Percentiles rank a stretch among this genome's conserved stretches.
Conservation (phyloP, 2,113 vertebrate genomes). For the Aspidoscelis tigris region DNA sequence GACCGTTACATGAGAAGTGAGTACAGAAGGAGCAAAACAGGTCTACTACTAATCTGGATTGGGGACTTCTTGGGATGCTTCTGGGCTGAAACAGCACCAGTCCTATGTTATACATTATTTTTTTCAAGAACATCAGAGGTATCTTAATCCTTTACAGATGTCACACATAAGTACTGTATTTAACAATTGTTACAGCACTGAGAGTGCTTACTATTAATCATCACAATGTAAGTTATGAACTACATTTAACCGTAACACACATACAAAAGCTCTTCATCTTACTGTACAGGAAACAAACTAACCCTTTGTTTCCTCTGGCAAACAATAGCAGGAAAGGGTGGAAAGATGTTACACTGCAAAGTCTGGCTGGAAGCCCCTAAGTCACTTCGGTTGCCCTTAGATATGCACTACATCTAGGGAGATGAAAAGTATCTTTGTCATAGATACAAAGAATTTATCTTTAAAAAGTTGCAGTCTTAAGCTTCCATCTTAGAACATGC, state of each 20-base stretch:
- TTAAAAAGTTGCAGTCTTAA: not conserved
- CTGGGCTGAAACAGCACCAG: too few species aligned
- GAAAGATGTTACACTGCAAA: not conserved
- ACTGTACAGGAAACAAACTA: not conserved
- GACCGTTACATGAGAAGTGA: too few species aligned
- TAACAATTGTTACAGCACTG: not conserved
- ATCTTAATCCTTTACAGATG: not conserved
- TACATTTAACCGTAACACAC: not conserved
- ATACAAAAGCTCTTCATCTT: not conserved
- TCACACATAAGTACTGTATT: not conserved
- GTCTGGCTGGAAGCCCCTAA: not conserved
- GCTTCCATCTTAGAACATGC: not conserved
- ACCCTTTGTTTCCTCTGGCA: not conserved
- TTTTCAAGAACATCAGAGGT: not conserved
- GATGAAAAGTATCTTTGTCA: not conserved
- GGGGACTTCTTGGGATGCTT: too few species aligned
- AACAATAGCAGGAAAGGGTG: not conserved
- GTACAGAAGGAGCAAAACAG: too few species aligned
- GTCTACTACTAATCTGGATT: too few species aligned
- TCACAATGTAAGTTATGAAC: not conserved
- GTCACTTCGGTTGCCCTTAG: not conserved
- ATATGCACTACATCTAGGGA: not conserved
- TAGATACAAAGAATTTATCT: not conserved
- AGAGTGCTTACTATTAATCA: not conserved
- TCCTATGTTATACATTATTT: too few species aligned